A percentile compares a stretch with the other conserved stretches of the same genome.
Evolutionary conservation across 2,113 vertebrate species (phyloP).

Genomic region (Epinephelus lanceolatus): DNA sequence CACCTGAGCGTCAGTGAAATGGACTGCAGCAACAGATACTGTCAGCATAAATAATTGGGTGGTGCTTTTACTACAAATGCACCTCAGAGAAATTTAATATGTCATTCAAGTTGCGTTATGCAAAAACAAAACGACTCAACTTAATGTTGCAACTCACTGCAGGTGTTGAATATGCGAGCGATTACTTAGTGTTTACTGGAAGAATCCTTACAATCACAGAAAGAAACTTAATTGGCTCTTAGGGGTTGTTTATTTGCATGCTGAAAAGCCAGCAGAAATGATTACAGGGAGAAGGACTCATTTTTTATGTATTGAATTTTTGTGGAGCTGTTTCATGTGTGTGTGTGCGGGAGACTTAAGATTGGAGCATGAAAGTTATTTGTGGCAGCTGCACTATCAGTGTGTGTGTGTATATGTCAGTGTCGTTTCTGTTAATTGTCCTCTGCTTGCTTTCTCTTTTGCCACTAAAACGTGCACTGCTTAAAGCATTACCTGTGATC

Average conservation of each 20-base stretch:
- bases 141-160: slow-evolving; percentile 3
- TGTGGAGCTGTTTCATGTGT: slow-evolving; percentile 7
- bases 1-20: slow-evolving; percentile 26
- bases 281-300: slow-evolving; percentile 31
- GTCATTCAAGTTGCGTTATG: not conserved
- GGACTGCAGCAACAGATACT: not conserved
- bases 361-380: slow-evolving; percentile 19
- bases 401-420: slow-evolving; percentile 1
- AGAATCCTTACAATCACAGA: slow-evolving; percentile 42
- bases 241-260: slow-evolving; percentile 48
- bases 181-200: slow-evolving; percentile 43
- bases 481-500: slow-evolving; percentile 49
- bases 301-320: slow-evolving; percentile 31
- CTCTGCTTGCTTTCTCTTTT: slow-evolving; percentile 10
- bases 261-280: slow-evolving; percentile 9
- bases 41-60: slow-evolving; percentile 31
- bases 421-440: slow-evolving; percentile 23
- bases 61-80: slow-evolving; percentile 9
- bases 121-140: not conserved
- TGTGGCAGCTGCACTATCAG: slow-evolving; percentile 3
- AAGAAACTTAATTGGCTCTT: slow-evolving; percentile 54
- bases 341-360: slow-evolving; percentile 10
- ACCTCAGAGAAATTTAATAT: not conserved
- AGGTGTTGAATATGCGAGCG: slow-evolving; percentile 29
- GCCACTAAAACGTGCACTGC: slow-evolving; percentile 33